A percentile compares a stretch with the other conserved stretches of the same genome.
Evolutionary conservation across 2,888 invertebrate genomes (phyloP).

Genomic region (Sarcophaga variegata): DNA sequence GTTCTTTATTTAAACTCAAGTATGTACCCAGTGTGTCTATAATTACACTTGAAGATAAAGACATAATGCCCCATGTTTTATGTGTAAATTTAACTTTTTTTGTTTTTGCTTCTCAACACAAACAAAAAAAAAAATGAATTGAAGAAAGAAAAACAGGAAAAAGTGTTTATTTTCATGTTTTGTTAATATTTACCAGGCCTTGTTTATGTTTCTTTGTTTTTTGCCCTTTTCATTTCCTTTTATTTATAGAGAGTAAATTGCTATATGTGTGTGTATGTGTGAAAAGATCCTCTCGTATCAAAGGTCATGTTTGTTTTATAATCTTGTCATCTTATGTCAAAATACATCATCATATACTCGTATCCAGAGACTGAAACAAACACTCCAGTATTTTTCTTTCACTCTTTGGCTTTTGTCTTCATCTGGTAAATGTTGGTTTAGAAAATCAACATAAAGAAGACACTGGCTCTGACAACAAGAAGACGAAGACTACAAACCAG

Average conservation of each 20-base stretch:
- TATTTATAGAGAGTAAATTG: neutral
- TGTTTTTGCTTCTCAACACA: neutral
- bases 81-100: constrained; percentile 43
- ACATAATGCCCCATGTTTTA: constrained; percentile 61
- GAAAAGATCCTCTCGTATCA: constrained; percentile 36
- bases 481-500: neutral
- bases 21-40: constrained; percentile 59
- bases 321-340: constrained; percentile 68
- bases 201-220: constrained; percentile 50
- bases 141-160: constrained; percentile 1
- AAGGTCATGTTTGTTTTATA: constrained; percentile 68
- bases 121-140: neutral
- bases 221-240: neutral
- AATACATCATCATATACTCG: constrained; percentile 26
- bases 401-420: neutral
- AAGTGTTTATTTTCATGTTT: constrained; percentile 58
- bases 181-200: constrained; percentile 62
- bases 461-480: neutral
- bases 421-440: neutral
- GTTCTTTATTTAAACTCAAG: constrained; percentile 37
- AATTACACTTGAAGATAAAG: constrained; percentile 68
- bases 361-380: neutral
- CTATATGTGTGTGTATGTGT: constrained; percentile 29
- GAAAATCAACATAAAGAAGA: neutral
- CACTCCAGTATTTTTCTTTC: neutral